Conservation (phyloP, 1,140 invertebrate species). For the Trichonephila clavata region DNA sequence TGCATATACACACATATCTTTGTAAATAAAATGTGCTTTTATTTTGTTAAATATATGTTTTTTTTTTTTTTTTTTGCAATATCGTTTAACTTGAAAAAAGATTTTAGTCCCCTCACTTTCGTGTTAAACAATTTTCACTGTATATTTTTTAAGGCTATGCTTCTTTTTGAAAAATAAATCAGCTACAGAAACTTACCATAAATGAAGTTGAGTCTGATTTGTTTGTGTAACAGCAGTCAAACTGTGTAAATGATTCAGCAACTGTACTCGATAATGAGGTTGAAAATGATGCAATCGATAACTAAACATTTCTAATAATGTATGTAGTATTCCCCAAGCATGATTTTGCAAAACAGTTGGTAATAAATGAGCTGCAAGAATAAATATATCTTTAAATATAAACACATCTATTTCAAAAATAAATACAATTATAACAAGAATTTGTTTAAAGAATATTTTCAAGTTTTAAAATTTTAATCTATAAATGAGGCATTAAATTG, state of each 20-base stretch:
- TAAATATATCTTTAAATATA: constrained; percentile 15
- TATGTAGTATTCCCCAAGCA: constrained; percentile 91
- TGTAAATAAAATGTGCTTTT: no score
- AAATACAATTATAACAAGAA: neutral
- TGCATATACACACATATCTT: no score
- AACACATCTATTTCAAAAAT: neutral
- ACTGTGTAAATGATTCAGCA: constrained; percentile 92
- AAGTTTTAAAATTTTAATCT: no score
- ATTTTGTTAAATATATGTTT: no score
- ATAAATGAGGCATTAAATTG: no score
- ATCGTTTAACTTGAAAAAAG: no score
- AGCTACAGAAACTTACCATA: constrained; percentile 86
- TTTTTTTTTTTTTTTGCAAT: no score
- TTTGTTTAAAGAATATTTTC: no score
- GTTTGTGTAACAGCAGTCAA: constrained; percentile 94
- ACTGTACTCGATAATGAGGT: constrained; percentile 95
- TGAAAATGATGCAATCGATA: constrained; percentile 98
- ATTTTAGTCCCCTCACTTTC: no score
- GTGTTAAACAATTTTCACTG: no score
- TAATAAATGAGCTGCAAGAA: constrained; percentile 88
- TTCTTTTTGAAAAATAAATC: neutral
- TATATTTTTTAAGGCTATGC: no score
- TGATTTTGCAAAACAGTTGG: constrained; percentile 88
- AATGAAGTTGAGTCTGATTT: constrained; percentile 96
- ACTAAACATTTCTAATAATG: constrained; percentile 97